Evolutionary conservation across 23 tunicate species (phyloP).

Genomic region (Trididemnum clinides): DNA sequence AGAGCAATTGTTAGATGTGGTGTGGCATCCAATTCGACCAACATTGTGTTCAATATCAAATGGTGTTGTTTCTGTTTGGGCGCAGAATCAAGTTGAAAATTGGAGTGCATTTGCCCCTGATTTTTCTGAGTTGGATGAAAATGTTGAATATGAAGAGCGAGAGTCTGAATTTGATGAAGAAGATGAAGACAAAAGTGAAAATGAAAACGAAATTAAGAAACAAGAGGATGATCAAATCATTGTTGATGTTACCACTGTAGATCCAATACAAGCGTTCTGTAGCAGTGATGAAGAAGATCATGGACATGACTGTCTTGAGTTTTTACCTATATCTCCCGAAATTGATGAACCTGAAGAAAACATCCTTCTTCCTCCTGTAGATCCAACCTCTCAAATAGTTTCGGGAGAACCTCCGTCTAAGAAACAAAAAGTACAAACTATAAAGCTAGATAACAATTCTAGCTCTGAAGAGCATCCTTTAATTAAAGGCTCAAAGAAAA

Average conservation of each 20-base stretch:
- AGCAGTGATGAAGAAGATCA: slow-evolving; percentile 96
- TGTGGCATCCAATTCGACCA: slow-evolving; percentile 99
- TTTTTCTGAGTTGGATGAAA: slow-evolving; percentile 93
- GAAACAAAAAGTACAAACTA: slow-evolving; percentile 68
- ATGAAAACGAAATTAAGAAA: slow-evolving; percentile 42
- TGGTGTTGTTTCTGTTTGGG: slow-evolving; percentile 96
- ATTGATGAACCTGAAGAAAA: slow-evolving; percentile 98
- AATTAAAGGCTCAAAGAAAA: slow-evolving; percentile 51
- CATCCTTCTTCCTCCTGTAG: slow-evolving; percentile 70
- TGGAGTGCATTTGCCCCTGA: slow-evolving; percentile 99
- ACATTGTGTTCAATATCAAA: slow-evolving; percentile 90
- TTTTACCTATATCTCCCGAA: slow-evolving; percentile 93
- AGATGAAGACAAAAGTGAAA: slow-evolving; percentile 82
- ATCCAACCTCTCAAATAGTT: slow-evolving; percentile 57
- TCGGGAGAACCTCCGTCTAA: slow-evolving; percentile 36
- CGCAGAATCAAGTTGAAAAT: slow-evolving; percentile 97
- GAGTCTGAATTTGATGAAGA: slow-evolving; percentile 98
- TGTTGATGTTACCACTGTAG: slow-evolving; percentile 75
- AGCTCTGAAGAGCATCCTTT: slow-evolving; percentile 86
- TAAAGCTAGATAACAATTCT: slow-evolving; percentile 62
- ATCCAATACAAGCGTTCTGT: slow-evolving; percentile 82
- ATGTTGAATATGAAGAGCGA: slow-evolving; percentile 91
- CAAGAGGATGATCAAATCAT: slow-evolving; percentile 66
- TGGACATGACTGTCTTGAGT: slow-evolving; percentile 70
- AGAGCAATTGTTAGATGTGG: slow-evolving; percentile 90